Conservation (phyloP, 2,888 invertebrate genomes). For the Arrhopalites spinosus region DNA sequence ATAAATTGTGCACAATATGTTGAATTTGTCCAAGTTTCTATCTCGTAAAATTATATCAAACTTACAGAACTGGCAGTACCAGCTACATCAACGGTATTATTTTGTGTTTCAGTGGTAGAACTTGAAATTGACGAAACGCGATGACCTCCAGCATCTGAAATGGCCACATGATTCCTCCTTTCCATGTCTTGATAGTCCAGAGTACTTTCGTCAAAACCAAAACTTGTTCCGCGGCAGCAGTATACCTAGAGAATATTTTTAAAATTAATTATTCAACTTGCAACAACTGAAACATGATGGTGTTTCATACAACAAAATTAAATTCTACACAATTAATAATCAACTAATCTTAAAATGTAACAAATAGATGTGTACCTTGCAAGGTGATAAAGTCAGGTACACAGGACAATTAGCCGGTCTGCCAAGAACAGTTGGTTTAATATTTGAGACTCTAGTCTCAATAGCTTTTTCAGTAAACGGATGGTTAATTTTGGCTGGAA, state of each 20-base stretch:
- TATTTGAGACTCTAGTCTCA: not conserved
- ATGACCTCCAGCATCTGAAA: slow-evolving; percentile 16
- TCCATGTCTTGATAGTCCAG: slow-evolving; percentile 52
- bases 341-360: not conserved
- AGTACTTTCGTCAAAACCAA: slow-evolving; percentile 44
- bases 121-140: not conserved
- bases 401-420: slow-evolving; percentile 51
- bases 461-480: slow-evolving; percentile 45
- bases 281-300: too few relatives aligned
- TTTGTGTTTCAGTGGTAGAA: slow-evolving; percentile 11
- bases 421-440: slow-evolving; percentile 49
- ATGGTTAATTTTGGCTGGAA: slow-evolving; percentile 43
- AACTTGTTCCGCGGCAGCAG: slow-evolving; percentile 51
- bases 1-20: too few relatives aligned
- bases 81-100: slow-evolving; percentile 48
- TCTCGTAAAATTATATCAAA: not conserved
- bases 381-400: slow-evolving; percentile 48
- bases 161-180: slow-evolving; percentile 47
- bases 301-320: too few relatives aligned
- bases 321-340: not conserved
- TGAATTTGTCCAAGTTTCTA: too few relatives aligned
- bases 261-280: too few relatives aligned
- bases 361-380: slow-evolving; percentile 41
- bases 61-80: slow-evolving; percentile 47
- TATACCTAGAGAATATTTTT: slow-evolving; percentile 43